Evolutionary conservation across 2,888 invertebrate species (phyloP).

Genomic region (Athalia rosae): DNA sequence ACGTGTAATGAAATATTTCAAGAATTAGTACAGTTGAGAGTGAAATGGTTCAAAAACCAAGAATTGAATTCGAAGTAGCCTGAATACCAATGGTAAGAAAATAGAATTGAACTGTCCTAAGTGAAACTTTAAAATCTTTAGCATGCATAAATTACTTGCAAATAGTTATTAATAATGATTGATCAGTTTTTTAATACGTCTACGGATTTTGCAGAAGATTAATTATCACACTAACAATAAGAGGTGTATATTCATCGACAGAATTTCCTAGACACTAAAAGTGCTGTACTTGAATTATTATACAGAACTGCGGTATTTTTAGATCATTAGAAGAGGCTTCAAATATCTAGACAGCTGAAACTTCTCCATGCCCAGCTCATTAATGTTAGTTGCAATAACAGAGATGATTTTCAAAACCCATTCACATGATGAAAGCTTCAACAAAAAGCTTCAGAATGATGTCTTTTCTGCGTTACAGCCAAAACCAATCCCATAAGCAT

Average conservation of each 20-base stretch:
- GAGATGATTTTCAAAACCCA: neutral
- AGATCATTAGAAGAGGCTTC: conserved; percentile 34
- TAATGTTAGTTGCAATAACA: neutral
- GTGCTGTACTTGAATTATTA: neutral
- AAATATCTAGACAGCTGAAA: conserved; percentile 1
- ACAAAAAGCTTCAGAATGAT: neutral
- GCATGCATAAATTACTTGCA: neutral
- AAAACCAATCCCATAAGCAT: neutral
- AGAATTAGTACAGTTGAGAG: neutral
- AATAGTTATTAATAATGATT: neutral
- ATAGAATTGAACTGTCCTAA: too few species aligned
- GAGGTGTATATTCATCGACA: conserved; percentile 11
- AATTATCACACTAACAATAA: neutral
- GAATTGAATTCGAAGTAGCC: neutral
- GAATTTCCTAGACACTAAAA: neutral
- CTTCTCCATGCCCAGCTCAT: conserved; percentile 16
- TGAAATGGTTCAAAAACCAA: neutral
- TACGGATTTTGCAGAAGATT: neutral
- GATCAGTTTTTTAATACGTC: neutral
- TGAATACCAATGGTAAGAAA: too few species aligned
- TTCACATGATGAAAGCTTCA: neutral
- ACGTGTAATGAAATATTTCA: neutral
- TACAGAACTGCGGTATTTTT: conserved; percentile 13
- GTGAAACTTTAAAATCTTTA: too few species aligned
- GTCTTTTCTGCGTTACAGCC: neutral